Base-by-base conservation (phyloP, 2,113 vertebrate genomes). In the Oryzias curvinotus region DNA sequence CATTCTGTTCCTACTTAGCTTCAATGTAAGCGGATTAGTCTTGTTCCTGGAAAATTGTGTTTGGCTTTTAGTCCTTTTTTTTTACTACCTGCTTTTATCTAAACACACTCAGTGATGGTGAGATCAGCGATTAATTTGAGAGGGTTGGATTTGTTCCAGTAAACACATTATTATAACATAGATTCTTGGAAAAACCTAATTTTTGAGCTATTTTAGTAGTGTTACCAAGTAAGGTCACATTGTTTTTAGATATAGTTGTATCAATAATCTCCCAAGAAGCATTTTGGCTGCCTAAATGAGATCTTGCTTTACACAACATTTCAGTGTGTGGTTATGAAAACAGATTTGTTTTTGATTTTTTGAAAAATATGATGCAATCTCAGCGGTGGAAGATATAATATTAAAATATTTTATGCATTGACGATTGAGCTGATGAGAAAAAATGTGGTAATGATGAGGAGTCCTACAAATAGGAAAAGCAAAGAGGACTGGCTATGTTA, bases 1-100 rank as follows among this genome's bases (percentile, higher is more conserved):
- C 74, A 67, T 63, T 82, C 87, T 91, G 90, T 81, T 90, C 83
- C 85, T 77, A 87, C 86, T 89, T 88, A 88, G 62, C 67, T 80
- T 66, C 71, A 87, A 81, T 81, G 75, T 87, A 90, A 84, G 77
- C 74, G 87, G 75, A 89, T 90, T 87, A 83, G 81, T 78, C 78
- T 79, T 70, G 72, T 82, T 87, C 75, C 79, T 68, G 68, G 64
- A 67, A 75, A 79, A 62, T 67, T 68, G 66, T 80, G 72, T 85
- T 83, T 18, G 5, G 15, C 12, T 84, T 69, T 80, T 64, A 72
- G 85, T 75, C 80, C 69, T 57, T 61, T 71, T 89, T 82, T 78
- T 75, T 69, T 61, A 76, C 49, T 15, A 68, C 19, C 52, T 53
- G 56, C 67, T 60, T 79, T 78, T 68, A 58, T 78, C 62, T 36